A percentile compares a stretch with the other conserved stretches of the same genome.
phyloP scores from a whole-genome alignment of 2,113 vertebrate genomes.

The Solea senegalensis region DNA sequence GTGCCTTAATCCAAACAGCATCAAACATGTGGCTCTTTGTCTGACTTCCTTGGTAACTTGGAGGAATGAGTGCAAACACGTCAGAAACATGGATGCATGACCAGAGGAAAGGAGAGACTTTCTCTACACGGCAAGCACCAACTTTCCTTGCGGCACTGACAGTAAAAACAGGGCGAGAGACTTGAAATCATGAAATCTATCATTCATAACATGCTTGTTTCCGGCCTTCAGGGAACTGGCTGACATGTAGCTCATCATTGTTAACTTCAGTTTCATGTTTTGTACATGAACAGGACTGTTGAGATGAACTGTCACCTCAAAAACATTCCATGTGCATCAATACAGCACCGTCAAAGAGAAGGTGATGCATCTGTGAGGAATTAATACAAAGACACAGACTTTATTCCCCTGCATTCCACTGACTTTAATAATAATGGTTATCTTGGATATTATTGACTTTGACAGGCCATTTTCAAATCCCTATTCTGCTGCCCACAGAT shows the following conservation, averaged over 20 bases:
- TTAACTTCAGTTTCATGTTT: constrained; percentile 20
- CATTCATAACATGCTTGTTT: constrained; percentile 54
- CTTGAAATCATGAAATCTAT: constrained; percentile 45
- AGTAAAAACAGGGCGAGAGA: constrained; percentile 33
- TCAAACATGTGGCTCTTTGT: constrained; percentile 18
- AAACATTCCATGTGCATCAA: background rate
- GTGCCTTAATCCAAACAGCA: background rate
- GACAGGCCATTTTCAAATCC: constrained; percentile 17
- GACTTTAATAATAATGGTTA: background rate
- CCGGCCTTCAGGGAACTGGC: constrained; percentile 53
- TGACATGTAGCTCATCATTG: constrained; percentile 46
- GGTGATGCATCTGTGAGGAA: background rate
- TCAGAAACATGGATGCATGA: constrained; percentile 36
- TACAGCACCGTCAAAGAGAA: background rate
- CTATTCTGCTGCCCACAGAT: constrained; percentile 13
- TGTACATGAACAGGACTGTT: background rate
- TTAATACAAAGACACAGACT: no score
- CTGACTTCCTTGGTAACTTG: constrained; percentile 17
- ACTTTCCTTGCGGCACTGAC: constrained; percentile 54
- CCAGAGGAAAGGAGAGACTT: constrained; percentile 37
- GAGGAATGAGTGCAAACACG: constrained; percentile 23
- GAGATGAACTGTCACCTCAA: background rate
- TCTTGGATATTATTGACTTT: background rate
- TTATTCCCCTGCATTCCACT: background rate
- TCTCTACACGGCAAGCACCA: constrained; percentile 37